Evolutionary conservation across 2,888 invertebrate species (phyloP).

Genomic region (Rotaria macrura): DNA sequence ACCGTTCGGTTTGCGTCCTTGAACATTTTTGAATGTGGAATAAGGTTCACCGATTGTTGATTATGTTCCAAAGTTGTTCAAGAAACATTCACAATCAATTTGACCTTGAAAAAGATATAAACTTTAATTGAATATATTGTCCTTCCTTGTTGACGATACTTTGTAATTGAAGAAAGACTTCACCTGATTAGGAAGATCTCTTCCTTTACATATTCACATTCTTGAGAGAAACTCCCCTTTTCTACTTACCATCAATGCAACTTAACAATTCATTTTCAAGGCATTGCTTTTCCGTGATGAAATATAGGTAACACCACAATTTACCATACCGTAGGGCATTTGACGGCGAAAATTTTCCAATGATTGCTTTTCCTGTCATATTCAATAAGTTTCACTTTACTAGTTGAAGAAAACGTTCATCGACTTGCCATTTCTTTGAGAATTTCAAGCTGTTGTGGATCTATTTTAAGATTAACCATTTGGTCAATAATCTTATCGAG

Average conservation of each 20-base stretch:
- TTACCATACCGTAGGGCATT: background rate
- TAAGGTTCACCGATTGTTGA: too few species aligned
- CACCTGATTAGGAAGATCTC: too few species aligned
- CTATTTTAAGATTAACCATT: slow-evolving; percentile 72
- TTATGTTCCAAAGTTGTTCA: too few species aligned
- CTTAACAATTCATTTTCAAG: background rate
- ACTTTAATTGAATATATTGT: too few species aligned
- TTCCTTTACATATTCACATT: too few species aligned
- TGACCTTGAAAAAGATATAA: too few species aligned
- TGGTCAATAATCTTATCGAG: slow-evolving; percentile 72
- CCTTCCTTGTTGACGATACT: too few species aligned
- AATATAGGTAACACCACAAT: background rate
- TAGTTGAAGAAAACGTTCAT: background rate
- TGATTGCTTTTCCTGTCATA: background rate
- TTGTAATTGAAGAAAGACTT: too few species aligned
- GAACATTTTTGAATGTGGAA: too few species aligned
- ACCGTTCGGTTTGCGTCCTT: too few species aligned
- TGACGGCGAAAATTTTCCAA: background rate
- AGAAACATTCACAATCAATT: too few species aligned
- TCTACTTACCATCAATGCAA: background rate
- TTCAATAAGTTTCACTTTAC: background rate
- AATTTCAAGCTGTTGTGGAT: slow-evolving; percentile 70
- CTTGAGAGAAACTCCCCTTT: too few species aligned
- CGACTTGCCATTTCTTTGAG: slow-evolving; percentile 66
- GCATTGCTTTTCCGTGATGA: background rate